These are phyloP conservation scores for Oryzaephilus surinamensis DNA, from an alignment of 1,140 invertebrate genomes.

Conservation along the genomic window DNA sequence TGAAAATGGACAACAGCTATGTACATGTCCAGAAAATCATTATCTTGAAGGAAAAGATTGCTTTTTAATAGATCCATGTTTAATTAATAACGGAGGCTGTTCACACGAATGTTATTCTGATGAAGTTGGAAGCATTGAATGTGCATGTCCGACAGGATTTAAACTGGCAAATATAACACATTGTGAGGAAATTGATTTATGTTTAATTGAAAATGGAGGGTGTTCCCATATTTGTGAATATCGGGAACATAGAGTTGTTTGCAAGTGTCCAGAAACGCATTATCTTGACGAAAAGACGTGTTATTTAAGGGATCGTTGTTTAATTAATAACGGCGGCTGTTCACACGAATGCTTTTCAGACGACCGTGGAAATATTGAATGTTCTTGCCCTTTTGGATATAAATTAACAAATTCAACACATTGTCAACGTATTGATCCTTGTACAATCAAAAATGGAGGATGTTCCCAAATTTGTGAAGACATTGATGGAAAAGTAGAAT, in stretches of 20 bases:
- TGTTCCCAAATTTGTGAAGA: slow-evolving; percentile 51
- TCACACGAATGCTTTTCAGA: slow-evolving; percentile 40
- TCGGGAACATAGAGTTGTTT: slow-evolving; percentile 38
- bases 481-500: slow-evolving; percentile 38
- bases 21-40: slow-evolving; percentile 68
- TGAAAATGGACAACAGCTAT: slow-evolving; percentile 33
- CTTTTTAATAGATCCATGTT: slow-evolving; percentile 49
- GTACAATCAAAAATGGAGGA: slow-evolving; percentile 38
- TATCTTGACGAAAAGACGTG: slow-evolving; percentile 38
- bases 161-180: slow-evolving; percentile 30
- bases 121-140: slow-evolving; percentile 44
- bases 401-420: slow-evolving; percentile 35
- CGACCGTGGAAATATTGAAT: slow-evolving; percentile 34
- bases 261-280: slow-evolving; percentile 68
- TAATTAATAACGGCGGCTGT: slow-evolving; percentile 51
- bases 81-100: slow-evolving; percentile 52
- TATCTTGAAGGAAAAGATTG: slow-evolving; percentile 38
- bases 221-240: slow-evolving; percentile 51
- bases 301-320: slow-evolving; percentile 49
- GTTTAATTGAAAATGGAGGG: slow-evolving; percentile 44
- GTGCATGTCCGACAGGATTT: slow-evolving; percentile 50
- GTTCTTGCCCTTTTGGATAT: slow-evolving; percentile 47
- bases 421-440: slow-evolving; percentile 56
- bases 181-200: slow-evolving; percentile 28
- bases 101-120: slow-evolving; percentile 44